Conservation (phyloP, 64 coral and sea anemone species). For the Actinia equina region DNA sequence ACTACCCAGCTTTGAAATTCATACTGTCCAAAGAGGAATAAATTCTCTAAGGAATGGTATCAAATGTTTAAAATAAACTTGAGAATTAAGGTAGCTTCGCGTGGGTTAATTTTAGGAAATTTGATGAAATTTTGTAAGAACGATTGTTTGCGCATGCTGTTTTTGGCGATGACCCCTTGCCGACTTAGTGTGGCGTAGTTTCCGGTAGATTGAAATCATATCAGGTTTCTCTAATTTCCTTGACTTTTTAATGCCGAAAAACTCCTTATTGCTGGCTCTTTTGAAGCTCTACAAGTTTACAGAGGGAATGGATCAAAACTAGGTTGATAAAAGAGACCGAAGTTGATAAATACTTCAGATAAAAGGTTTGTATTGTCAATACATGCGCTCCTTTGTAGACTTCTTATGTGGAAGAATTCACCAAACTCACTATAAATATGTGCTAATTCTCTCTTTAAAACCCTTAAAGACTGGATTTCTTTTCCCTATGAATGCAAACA, state of each 20-base stretch:
- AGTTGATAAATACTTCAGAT: constrained; percentile 3
- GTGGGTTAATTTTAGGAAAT: neutral
- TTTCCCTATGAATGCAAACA: neutral
- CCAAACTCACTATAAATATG: neutral
- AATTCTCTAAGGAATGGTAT: neutral
- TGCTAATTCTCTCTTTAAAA: constrained; percentile 7
- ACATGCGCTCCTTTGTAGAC: neutral
- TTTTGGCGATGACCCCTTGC: constrained; percentile 16
- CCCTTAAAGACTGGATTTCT: neutral
- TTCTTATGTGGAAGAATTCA: constrained; percentile 10
- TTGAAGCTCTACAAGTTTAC: neutral
- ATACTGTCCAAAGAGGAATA: neutral
- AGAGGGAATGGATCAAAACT: neutral
- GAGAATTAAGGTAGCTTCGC: neutral
- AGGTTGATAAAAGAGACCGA: neutral
- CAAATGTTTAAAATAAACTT: neutral
- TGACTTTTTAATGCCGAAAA: constrained; percentile 6
- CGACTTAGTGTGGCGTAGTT: constrained; percentile 21
- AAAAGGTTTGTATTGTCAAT: constrained; percentile 1
- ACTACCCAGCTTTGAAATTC: neutral
- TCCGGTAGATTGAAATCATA: constrained; percentile 2
- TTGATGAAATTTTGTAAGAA: neutral
- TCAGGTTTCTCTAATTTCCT: constrained; percentile 12
- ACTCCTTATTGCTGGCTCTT: neutral
- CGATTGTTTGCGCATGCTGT: constrained; percentile 15